Evolutionary conservation across 2,888 invertebrate genomes (phyloP).

Genomic region (Spicauda simplicius): DNA sequence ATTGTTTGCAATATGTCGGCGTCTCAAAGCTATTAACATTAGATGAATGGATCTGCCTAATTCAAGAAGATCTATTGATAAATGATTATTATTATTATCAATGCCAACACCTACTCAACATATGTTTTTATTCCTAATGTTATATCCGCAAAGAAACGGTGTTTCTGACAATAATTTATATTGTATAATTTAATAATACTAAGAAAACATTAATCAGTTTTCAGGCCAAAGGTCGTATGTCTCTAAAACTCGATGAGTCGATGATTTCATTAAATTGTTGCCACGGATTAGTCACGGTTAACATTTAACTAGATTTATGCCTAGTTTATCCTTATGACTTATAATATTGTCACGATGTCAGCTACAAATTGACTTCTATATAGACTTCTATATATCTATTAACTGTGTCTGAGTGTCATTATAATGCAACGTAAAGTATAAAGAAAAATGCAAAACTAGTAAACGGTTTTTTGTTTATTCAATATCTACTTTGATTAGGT

Average conservation of each 20-base stretch:
- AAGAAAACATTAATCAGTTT: conserved; percentile 5
- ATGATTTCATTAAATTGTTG: conserved; percentile 11
- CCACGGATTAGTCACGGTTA: neutral
- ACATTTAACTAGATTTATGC: neutral
- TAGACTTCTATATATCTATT: too few relatives aligned
- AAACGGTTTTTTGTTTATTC: too few relatives aligned
- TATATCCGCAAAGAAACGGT: conserved; percentile 19
- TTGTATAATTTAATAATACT: neutral
- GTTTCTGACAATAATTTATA: conserved; percentile 1
- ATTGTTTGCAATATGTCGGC: neutral
- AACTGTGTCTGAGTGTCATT: too few relatives aligned
- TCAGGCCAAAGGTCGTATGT: conserved; percentile 12
- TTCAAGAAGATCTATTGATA: conserved; percentile 9
- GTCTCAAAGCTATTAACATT: neutral
- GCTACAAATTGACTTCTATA: too few relatives aligned
- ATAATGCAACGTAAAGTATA: too few relatives aligned
- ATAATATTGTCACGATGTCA: too few relatives aligned
- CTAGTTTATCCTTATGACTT: too few relatives aligned
- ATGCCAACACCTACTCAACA: conserved; percentile 14
- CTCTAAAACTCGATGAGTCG: neutral
- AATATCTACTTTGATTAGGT: too few relatives aligned
- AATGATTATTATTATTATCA: conserved; percentile 15
- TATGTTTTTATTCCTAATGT: conserved; percentile 12
- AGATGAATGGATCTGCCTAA: conserved; percentile 23
- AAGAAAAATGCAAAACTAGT: too few relatives aligned